Base-by-base conservation (phyloP, 1,140 invertebrate genomes). In the Platyura marginata region DNA sequence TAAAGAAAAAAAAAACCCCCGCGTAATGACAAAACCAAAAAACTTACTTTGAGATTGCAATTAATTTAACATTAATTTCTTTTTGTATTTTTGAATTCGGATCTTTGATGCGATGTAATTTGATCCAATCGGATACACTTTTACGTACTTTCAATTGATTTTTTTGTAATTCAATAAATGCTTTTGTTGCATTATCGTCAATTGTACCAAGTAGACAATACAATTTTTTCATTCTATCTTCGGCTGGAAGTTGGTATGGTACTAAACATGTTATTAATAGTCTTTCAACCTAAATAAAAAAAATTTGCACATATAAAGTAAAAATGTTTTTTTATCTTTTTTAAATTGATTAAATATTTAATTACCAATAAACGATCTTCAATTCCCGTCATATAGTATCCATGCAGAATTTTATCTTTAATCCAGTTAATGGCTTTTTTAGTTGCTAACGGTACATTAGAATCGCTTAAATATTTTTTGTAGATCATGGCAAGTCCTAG, bases 241-340 rank as follows among this genome's bases (percentile, higher is more conserved):
- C 74, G 1, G 88, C 69, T 9, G 82, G 70, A 33, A 94, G 58
- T 47, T 87, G 86, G 61, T 93, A 97, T 3, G 92, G 93, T 39
- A 97, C 91, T 41, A 98, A 67, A 52, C 88, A 93, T 22, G 89
- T 95, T 56, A 96, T 96, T 8, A 98, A 62, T n/a, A 97, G 68
- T 51, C 91, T 68, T 65, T 98, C 93, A 2, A 97, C 91, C n/a
- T n/a, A n/a, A n/a, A n/a, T n/a, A n/a, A n/a, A n/a, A n/a, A n/a
- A n/a, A n/a, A n/a, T n/a, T n/a, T n/a, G n/a, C n/a, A n/a, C n/a
- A n/a, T n/a, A n/a, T n/a, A n/a, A n/a, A n/a, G n/a, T n/a, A n/a
- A n/a, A n/a, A n/a, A n/a, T n/a, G n/a, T n/a, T n/a, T n/a, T n/a
- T n/a, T n/a, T n/a, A n/a, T n/a, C n/a, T n/a, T n/a, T n/a, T n/a